Conservation (phyloP, 2,888 invertebrate species). For the Tenthredo amoena region DNA sequence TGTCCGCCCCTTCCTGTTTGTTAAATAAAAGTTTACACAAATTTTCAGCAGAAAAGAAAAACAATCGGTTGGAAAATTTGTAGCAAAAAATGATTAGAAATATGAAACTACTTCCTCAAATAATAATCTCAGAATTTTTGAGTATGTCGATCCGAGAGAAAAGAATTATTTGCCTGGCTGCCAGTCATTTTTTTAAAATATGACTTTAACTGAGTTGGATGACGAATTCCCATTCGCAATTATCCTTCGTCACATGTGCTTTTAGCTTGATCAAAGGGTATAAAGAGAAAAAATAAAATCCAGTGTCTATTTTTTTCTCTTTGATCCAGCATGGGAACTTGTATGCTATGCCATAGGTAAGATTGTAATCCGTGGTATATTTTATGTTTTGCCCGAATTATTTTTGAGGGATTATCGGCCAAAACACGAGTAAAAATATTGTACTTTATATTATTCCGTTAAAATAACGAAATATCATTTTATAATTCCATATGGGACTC, state of each 20-base stretch:
- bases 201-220: background rate
- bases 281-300: background rate
- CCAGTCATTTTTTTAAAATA: background rate
- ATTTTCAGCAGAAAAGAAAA: too few species aligned
- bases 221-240: background rate
- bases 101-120: background rate
- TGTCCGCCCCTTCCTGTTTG: too few species aligned
- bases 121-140: background rate
- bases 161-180: background rate
- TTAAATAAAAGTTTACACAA: too few species aligned
- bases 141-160: background rate
- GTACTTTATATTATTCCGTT: background rate
- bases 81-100: background rate
- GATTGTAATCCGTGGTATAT: background rate
- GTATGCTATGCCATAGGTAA: background rate
- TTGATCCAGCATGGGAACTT: background rate
- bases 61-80: too few species aligned
- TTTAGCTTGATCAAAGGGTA: constrained; percentile 19
- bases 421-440: background rate
- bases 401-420: background rate
- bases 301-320: background rate
- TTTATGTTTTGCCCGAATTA: background rate
- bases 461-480: background rate
- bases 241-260: constrained; percentile 32
- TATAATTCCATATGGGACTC: background rate